Evolutionary conservation across 2,888 invertebrate genomes (phyloP), one percentile per base, ranked within the genome.

Genomic region (Lapara coniferarum): DNA sequence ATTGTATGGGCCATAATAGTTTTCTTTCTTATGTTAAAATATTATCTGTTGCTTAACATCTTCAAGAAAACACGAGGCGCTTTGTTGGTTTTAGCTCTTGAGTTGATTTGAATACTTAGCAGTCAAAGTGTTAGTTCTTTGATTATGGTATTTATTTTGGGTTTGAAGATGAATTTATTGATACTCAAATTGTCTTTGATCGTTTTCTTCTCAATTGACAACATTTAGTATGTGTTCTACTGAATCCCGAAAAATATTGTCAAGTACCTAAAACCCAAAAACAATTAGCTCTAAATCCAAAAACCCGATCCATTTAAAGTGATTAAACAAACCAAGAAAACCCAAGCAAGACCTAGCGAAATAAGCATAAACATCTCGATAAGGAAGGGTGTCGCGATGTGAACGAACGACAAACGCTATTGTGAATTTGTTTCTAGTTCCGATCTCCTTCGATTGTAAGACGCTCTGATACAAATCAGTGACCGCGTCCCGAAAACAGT

Each of bases 341-440:
- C 5, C 19, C 25, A 12, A 13, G 12, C 63, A 52, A 53, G 44
- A 14, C 53, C 14, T n/a, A 66, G 37, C 49, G 44, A 56, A 66
- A 66, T 58, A 69, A 51, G 52, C 66, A 89, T 85, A 86, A 87
- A 74, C 74, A 89, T 87, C 88, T 77, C 80, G 92, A 92, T 92
- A 91, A 85, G 78, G 81, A 80, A 83, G 88, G 87, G 89, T 86
- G 86, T 82, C 84, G 79, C 78, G 75, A 92, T 93, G 84, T 79
- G 78, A 84, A 91, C 82, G 75, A 76, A 86, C 84, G 89, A 89
- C 91, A 91, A 92, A 91, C 93, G 85, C 91, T 84, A 91, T 93
- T 93, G 93, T 90, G 92, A 93, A 93, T 93, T 93, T 92, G 93
- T 92, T 91, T 86, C 86, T 85, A 88, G 90, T 90, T 88, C 89